Percentiles rank a stretch among this genome's conserved stretches.
phyloP scores from a whole-genome alignment of 2,888 invertebrate genomes.

The Dolichopus griseipennis region DNA sequence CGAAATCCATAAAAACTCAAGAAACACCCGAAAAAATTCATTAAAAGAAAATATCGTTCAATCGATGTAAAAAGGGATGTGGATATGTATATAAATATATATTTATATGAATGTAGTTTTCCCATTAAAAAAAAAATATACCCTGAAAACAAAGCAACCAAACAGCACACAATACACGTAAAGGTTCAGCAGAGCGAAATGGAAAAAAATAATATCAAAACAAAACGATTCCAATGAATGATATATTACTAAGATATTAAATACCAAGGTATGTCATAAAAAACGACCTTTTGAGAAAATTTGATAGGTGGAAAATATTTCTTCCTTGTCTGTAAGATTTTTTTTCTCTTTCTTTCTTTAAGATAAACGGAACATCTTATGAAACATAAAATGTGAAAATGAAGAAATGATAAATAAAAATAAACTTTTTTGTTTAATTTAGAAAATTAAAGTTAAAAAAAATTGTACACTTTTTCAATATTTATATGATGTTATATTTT shows the following conservation, averaged over 20 bases:
- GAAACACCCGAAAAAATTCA: slow-evolving; percentile 1
- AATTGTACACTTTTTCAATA: too few species aligned
- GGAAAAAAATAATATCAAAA: neutral
- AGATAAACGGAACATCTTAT: too few species aligned
- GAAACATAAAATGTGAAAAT: too few species aligned
- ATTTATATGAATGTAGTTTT: neutral
- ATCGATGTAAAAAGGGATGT: neutral
- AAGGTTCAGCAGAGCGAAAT: neutral
- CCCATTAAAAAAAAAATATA: neutral
- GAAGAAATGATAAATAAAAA: too few species aligned
- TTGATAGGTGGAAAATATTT: slow-evolving; percentile 1
- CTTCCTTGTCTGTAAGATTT: neutral
- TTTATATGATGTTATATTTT: too few species aligned
- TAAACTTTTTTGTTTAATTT: too few species aligned
- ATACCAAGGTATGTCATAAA: slow-evolving; percentile 4
- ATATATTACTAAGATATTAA: neutral
- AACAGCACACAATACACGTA: neutral
- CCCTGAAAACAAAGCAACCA: neutral
- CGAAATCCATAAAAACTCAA: slow-evolving; percentile 3
- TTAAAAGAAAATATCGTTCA: neutral
- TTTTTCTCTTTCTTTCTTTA: neutral
- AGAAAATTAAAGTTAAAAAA: too few species aligned
- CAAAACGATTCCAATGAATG: slow-evolving; percentile 1
- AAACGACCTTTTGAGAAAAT: neutral
- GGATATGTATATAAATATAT: too few species aligned